Evolutionary conservation across 2,113 vertebrate genomes (phyloP).

Genomic region (Arothron firmamentum): DNA sequence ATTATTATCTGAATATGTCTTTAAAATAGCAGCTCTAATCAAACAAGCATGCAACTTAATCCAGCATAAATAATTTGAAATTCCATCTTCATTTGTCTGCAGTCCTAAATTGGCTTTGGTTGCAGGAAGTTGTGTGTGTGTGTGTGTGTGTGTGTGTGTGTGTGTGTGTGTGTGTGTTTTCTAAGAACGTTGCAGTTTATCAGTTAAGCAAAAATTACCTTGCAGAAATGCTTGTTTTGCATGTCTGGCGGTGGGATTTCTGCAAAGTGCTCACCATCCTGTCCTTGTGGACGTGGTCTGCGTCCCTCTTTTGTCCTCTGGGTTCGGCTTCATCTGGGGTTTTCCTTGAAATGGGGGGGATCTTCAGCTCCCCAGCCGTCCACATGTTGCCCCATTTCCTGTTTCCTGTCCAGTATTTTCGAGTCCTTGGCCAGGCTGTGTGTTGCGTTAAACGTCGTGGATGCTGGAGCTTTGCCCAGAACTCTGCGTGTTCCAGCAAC

Average conservation of each 20-base stretch:
- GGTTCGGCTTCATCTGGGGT: constrained; percentile 7
- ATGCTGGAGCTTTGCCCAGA: constrained; percentile 8
- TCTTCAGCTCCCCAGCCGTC: constrained; percentile 2
- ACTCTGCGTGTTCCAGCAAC: neutral
- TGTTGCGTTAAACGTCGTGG: neutral
- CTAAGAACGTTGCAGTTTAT: neutral
- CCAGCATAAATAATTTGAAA: too few species aligned
- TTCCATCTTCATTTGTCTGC: too few species aligned
- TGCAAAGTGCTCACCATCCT: constrained; percentile 38
- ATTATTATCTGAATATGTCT: neutral
- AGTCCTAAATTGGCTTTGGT: too few species aligned
- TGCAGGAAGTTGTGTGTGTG: too few species aligned
- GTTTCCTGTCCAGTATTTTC: neutral
- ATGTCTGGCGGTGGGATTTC: constrained; percentile 17
- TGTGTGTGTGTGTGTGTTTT: too few species aligned
- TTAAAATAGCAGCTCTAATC: too few species aligned
- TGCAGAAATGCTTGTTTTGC: neutral
- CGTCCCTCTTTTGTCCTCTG: constrained; percentile 35
- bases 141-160: too few species aligned
- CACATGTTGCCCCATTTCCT: constrained; percentile 5
- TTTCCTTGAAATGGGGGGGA: constrained; percentile 17
- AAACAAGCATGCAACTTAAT: too few species aligned
- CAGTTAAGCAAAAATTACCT: neutral
- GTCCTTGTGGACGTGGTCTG: constrained; percentile 1
- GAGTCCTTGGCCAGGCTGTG: neutral